Base-by-base conservation (phyloP, 2,797 vertebrate species). In the Chrysocyon brachyurus region DNA sequence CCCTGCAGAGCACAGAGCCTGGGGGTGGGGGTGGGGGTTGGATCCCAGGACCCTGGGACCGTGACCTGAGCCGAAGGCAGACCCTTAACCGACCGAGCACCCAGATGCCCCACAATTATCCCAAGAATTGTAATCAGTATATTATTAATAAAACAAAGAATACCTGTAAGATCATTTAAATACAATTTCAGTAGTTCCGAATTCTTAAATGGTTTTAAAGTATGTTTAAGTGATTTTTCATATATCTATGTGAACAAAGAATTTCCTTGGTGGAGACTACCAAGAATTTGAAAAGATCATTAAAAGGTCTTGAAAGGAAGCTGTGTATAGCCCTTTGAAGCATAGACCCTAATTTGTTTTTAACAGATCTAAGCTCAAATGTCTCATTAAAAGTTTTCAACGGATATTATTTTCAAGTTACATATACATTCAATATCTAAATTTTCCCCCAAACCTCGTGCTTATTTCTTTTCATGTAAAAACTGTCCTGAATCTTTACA, bases 161-260 rank as follows among this genome's bases (percentile, higher is more conserved):
- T 49, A 54, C 61, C 6, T 66, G 0, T 83, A 70, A 61, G 12
- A 40, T 77, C 28, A 10, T 49, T 91, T 28, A 81, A 40, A 33
- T 78, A 49, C 63, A 54, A 68, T 75, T 90, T 92, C 24, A 83
- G 57, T 66, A 72, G 33, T 57, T 56, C 36, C 9, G n/a, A 83
- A 90, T 52, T 82, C 64, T 94, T 54, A 28, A 93, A 87, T 68
- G 10, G 31, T 81, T 94, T 36, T 73, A 52, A 96, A 83, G 81
- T 68, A 0, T 22, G 0, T 78, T 84, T 87, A 89, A 81, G 26
- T 78, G 24, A 61, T 88, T 85, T 49, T 84, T 95, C 31, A 46
- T 89, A 5, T 82, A 57, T 52, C 24, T 82, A 11, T 24, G 0
- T 63, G 52, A 92, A 68, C 2, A 31, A 83, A 84, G 54, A 82